Conservation (phyloP, 2,113 vertebrate genomes). For the Bostrychus sinensis region DNA sequence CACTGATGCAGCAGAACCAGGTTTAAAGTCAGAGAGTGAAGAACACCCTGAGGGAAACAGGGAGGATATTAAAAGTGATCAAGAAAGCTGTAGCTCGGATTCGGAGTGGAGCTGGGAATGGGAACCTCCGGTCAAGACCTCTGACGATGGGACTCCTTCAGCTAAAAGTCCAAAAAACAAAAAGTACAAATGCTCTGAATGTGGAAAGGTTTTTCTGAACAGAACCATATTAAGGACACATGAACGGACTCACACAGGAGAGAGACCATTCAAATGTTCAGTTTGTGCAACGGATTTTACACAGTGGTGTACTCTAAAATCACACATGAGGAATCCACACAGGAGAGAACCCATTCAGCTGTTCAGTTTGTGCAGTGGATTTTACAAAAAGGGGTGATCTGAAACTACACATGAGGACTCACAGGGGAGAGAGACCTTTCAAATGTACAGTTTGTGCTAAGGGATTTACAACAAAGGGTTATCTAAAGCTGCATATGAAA, state of each 20-base stretch:
- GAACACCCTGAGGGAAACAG: not conserved
- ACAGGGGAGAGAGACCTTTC: not conserved
- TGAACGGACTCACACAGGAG: not conserved
- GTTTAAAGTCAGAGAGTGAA: not conserved
- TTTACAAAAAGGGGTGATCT: not conserved
- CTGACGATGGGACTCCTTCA: not conserved
- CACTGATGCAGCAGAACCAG: not conserved
- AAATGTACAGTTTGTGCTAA: not conserved
- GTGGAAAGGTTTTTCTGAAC: not conserved
- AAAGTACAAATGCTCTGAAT: not conserved
- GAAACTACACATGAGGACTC: not conserved
- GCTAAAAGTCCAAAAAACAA: not conserved
- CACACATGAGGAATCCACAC: not conserved
- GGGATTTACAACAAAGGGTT: not conserved
- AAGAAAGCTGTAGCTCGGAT: too few species aligned
- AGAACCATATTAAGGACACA: not conserved
- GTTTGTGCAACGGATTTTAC: not conserved
- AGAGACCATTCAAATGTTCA: not conserved
- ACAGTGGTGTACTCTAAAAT: not conserved
- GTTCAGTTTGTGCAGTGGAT: not conserved
- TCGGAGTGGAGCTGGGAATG: too few species aligned
- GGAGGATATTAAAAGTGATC: too few species aligned
- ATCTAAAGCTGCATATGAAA: not conserved
- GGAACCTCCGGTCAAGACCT: too few species aligned
- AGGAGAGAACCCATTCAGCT: not conserved